These are phyloP conservation scores for Pristionchus mayeri DNA, from an alignment of 2,888 invertebrate genomes.

Conservation along the genomic window DNA sequence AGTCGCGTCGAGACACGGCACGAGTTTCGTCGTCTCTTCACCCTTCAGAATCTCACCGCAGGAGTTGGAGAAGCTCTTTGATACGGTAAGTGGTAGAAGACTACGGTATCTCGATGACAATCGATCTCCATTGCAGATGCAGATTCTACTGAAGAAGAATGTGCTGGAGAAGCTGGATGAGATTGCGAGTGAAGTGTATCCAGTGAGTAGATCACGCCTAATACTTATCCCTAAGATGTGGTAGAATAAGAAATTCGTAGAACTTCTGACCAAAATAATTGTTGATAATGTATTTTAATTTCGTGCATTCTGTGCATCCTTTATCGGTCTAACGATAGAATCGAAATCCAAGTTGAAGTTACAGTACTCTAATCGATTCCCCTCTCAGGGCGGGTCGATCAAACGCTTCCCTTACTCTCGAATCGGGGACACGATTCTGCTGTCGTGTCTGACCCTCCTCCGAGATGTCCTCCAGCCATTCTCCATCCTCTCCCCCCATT, in stretches of 20 bases:
- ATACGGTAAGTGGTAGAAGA: constrained; percentile 51
- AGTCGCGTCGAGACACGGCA: constrained; percentile 28
- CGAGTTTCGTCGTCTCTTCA: constrained; percentile 30
- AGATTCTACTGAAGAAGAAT: constrained; percentile 59
- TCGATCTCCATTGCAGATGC: constrained; percentile 54
- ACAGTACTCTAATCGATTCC: too few species aligned
- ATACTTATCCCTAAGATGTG: too few species aligned
- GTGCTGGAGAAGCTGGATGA: constrained; percentile 61
- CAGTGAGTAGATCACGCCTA: constrained; percentile 46
- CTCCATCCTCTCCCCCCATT: constrained; percentile 55
- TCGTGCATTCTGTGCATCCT: too few species aligned
- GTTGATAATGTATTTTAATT: too few species aligned
- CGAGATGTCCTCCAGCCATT: constrained; percentile 83
- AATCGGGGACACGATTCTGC: constrained; percentile 92
- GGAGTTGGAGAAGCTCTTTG: constrained; percentile 58
- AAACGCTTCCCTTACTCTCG: constrained; percentile 92
- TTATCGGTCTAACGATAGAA: too few species aligned
- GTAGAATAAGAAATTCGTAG: too few species aligned
- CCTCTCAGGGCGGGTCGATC: constrained; percentile 73
- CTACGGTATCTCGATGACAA: background rate
- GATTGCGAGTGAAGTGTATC: constrained; percentile 58
- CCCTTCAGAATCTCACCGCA: constrained; percentile 10
- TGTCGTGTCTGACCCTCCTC: constrained; percentile 92
- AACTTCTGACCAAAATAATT: too few species aligned
- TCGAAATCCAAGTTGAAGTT: too few species aligned